phyloP scores from a whole-genome alignment of 2,113 vertebrate species.

The Boulengeromyrus knoepffleri region DNA sequence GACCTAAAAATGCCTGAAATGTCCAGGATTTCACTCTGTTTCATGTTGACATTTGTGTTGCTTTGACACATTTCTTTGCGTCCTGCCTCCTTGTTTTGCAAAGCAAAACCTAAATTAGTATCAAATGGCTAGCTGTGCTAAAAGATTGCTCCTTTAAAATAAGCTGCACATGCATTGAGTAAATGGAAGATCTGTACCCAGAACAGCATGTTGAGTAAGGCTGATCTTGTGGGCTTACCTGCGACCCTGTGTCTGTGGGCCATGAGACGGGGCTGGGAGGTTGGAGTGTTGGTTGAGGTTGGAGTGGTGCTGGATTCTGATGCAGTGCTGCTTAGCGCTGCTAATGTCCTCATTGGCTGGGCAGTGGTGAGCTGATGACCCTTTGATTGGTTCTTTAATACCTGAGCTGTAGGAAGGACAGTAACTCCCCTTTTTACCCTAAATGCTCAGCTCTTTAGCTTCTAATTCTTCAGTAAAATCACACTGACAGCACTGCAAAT shows the following conservation, averaged over 20 bases:
- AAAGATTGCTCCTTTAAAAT: not conserved
- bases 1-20: too few species aligned
- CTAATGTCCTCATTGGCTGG: constrained; percentile 39
- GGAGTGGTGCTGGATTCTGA: constrained; percentile 16
- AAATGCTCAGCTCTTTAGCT: too few species aligned
- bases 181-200: not conserved
- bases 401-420: constrained; percentile 5
- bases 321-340: not conserved
- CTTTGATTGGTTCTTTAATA: constrained; percentile 1
- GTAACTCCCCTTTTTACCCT: constrained; percentile 22
- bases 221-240: constrained; percentile 60
- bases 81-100: not conserved
- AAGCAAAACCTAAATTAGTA: not conserved
- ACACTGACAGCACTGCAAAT: too few species aligned
- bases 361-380: not conserved
- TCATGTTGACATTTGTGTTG: not conserved
- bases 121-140: not conserved
- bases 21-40: not conserved
- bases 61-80: not conserved
- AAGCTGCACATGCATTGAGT: too few species aligned
- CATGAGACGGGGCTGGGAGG: constrained; percentile 49
- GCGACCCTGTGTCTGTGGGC: constrained; percentile 65
- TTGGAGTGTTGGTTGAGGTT: constrained; percentile 1
- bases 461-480: too few species aligned
- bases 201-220: not conserved